phyloP scores from a whole-genome alignment of 1,140 invertebrate genomes.

The Rhopalosiphum padi region DNA sequence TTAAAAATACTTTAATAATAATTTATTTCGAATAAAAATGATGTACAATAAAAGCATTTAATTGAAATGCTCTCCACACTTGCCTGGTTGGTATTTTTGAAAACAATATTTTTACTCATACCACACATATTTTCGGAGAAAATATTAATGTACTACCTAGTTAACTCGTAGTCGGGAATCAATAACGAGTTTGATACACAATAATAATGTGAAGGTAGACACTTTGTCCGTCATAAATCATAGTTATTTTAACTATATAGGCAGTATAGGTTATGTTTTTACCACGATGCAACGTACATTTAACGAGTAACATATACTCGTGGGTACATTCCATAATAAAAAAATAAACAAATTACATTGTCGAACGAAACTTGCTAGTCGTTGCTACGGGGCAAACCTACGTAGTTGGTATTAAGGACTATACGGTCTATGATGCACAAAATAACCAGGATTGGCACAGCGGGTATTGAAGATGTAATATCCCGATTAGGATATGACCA shows the following conservation, averaged over 20 bases:
- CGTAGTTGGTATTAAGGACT: not conserved
- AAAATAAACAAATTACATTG: not conserved
- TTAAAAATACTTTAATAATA: too few relatives aligned
- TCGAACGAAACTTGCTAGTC: not conserved
- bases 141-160: not conserved
- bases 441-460: too few relatives aligned
- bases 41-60: not conserved
- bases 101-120: not conserved
- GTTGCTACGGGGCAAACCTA: not conserved
- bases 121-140: not conserved
- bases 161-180: not conserved
- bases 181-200: constrained; percentile 1
- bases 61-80: not conserved
- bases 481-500: too few relatives aligned
- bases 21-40: not conserved
- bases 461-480: not conserved
- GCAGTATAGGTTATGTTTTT: not conserved
- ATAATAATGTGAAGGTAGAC: not conserved
- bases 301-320: not conserved
- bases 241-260: not conserved
- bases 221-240: not conserved
- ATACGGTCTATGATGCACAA: too few relatives aligned
- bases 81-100: not conserved
- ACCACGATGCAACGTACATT: not conserved
- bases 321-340: not conserved